A percentile compares a stretch with the other conserved stretches of the same genome.
phyloP scores from a whole-genome alignment of 2,888 invertebrate species.

The Nephrotoma flavescens region DNA sequence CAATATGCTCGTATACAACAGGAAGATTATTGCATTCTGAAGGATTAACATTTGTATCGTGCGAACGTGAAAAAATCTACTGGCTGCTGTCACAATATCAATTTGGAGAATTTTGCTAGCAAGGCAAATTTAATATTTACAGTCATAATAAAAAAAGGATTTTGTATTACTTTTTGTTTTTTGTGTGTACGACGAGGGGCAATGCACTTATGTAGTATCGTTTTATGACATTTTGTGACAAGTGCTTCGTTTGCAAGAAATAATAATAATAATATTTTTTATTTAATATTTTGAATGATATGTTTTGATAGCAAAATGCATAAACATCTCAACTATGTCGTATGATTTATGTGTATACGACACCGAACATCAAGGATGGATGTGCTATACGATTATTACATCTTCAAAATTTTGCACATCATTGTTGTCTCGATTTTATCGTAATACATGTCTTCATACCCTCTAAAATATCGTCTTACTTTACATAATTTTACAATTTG shows the following conservation, averaged over 20 bases:
- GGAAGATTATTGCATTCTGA: neutral
- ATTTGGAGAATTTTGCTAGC: neutral
- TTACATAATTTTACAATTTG: neutral
- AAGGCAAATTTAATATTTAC: neutral
- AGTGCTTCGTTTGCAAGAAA: neutral
- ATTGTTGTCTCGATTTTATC: neutral
- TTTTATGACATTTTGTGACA: neutral
- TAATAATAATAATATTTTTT: neutral
- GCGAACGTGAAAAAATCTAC: neutral
- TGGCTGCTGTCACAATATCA: neutral
- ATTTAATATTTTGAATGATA: neutral
- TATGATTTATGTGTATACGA: neutral
- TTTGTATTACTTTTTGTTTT: neutral
- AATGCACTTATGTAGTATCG: neutral
- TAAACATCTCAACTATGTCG: neutral
- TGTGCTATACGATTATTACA: neutral
- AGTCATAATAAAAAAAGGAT: neutral
- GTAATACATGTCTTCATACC: neutral
- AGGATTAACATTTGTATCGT: neutral
- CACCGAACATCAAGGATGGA: neutral
- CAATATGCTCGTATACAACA: neutral
- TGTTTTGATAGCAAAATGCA: neutral
- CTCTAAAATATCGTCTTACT: neutral
- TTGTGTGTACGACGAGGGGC: neutral
- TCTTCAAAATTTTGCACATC: neutral